A percentile compares a stretch with the other conserved stretches of the same genome.
Evolutionary conservation across 2,797 vertebrate genomes (phyloP).

Genomic region (Anguilla obscura): DNA sequence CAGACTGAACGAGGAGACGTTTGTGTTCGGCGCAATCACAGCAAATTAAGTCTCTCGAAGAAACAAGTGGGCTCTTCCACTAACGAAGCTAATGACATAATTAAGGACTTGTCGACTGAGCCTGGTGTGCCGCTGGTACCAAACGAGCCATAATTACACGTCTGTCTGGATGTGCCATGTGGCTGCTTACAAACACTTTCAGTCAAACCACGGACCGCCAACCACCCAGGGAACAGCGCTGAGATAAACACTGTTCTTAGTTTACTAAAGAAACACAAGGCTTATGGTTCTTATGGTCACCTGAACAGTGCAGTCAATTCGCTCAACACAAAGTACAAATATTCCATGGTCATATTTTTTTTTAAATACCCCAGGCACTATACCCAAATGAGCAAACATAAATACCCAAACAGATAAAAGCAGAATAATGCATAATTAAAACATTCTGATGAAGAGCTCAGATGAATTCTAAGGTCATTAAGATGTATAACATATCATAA

Average conservation of each 20-base stretch:
- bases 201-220: not conserved
- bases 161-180: not conserved
- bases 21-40: slow-evolving; percentile 3
- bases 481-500: too few relatives aligned
- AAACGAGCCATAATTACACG: not conserved
- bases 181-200: not conserved
- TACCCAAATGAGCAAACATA: not conserved
- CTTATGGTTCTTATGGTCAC: not conserved
- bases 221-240: not conserved
- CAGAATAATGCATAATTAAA: not conserved
- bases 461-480: not conserved
- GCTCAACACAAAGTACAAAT: not conserved
- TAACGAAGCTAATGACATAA: slow-evolving; percentile 19
- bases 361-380: not conserved
- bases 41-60: not conserved
- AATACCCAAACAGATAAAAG: not conserved
- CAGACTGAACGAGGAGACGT: not conserved
- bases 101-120: not conserved
- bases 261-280: not conserved
- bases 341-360: not conserved
- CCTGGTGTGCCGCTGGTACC: not conserved
- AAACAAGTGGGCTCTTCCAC: not conserved
- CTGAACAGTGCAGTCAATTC: not conserved
- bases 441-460: not conserved
- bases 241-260: not conserved